Conservation (phyloP, 1,140 invertebrate genomes). For the Propsilocerus akamusi region DNA sequence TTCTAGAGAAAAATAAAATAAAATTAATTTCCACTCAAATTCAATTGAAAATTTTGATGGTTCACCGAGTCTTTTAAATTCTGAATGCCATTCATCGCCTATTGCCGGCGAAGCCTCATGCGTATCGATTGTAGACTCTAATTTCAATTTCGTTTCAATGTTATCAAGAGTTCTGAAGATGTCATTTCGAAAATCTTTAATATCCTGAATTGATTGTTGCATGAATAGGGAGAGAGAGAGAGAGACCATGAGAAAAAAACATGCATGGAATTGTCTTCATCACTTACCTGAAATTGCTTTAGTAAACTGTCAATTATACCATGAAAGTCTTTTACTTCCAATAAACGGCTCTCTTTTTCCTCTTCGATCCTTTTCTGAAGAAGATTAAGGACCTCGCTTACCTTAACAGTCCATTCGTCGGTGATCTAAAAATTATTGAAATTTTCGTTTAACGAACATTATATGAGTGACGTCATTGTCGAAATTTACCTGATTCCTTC, state of each 20-base stretch:
- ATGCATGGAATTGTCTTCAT: conserved; percentile 15
- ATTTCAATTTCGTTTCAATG: not conserved
- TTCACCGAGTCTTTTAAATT: not conserved
- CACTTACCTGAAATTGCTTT: conserved; percentile 9
- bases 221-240: not conserved
- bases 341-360: conserved; percentile 11
- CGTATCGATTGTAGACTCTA: not conserved
- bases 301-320: not conserved
- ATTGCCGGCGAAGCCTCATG: not conserved
- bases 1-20: not conserved
- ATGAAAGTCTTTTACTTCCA: conserved; percentile 9
- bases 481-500: conserved; percentile 17
- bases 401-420: conserved; percentile 19
- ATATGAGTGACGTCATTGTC: not conserved
- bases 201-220: not conserved
- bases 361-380: conserved; percentile 15
- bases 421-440: conserved; percentile 6
- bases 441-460: not conserved
- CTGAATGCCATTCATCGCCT: not conserved
- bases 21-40: not conserved
- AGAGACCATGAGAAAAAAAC: conserved; percentile 11
- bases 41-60: not conserved
- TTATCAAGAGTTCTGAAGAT: not conserved
- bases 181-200: not conserved
- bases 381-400: conserved; percentile 13